Evolutionary conservation across 2,797 vertebrate genomes (phyloP), one percentile per base, ranked within the genome.

Genomic region (Muscicapa comitata): DNA sequence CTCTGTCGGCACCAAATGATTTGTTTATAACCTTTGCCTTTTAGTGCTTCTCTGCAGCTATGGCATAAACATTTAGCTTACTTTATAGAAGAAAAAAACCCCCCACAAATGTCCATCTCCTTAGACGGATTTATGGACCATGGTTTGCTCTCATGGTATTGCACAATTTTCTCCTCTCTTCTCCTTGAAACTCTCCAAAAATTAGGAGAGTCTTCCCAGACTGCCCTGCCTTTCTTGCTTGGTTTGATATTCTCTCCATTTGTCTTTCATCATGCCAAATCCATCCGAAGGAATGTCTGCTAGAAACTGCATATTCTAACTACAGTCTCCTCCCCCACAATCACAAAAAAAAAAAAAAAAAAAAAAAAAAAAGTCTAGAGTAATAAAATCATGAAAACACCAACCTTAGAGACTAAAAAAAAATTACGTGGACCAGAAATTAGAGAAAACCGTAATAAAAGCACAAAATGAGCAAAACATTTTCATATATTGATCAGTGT

Each of bases 11-110:
- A 89, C 61, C 0, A 4, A 95, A 93, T 47, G 42, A 74, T 82
- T 95, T 70, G 70, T 73, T 96, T 90, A 88, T 81, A 95, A 93
- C 93, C 84, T 96, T 81, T 88, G 83, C 55, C 73, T 94, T 96
- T 96, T 95, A 95, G 54, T 94, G 85, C 88, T 63, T 81, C 68
- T 86, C 74, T 65, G 35, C n/a, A 93, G 65, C 67, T 92, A 90
- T 6, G 47, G 66, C 54, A 88, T 95, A 90, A 95, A 87, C 57
- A 88, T 71, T 54, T 37, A 55, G 20, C 66, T 80, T 78, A 65
- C n/a, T 90, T 86, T 48, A 73, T 17, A 87, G 48, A 25, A 73
- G 18, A 24, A 75, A 72, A 43, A 71, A 81, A 20, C 1, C 3
- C 10, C 4, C 11, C 58, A 76, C 40, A 84, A 90, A 85, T 42